These are phyloP conservation scores for Lucilia sericata DNA, from an alignment of 1,140 invertebrate species.

Conservation along the genomic window DNA sequence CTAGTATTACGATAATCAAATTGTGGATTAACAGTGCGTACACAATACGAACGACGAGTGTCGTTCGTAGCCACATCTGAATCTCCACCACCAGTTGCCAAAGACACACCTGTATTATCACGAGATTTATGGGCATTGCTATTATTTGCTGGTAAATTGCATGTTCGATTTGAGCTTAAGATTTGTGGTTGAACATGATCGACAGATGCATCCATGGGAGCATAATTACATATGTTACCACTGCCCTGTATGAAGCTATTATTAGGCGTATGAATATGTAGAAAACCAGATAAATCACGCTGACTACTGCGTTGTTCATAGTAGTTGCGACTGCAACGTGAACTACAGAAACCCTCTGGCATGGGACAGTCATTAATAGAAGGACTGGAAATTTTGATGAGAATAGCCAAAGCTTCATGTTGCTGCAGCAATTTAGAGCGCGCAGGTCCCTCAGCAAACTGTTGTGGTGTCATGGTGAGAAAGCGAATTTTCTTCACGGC, in stretches of 20 bases:
- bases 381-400: constrained; percentile 83
- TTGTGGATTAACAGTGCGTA: constrained; percentile 73
- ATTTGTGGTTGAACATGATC: constrained; percentile 32
- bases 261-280: constrained; percentile 40
- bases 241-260: constrained; percentile 1
- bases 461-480: constrained; percentile 79
- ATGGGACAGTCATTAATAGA: constrained; percentile 73
- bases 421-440: constrained; percentile 77
- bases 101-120: constrained; percentile 30
- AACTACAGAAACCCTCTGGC: constrained; percentile 76
- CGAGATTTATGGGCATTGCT: not conserved
- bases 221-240: constrained; percentile 36
- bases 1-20: constrained; percentile 78
- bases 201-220: constrained; percentile 35
- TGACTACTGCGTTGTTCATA: constrained; percentile 57
- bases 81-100: constrained; percentile 36
- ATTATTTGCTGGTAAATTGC: not conserved
- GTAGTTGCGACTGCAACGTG: constrained; percentile 62
- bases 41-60: constrained; percentile 75
- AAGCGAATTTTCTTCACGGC: constrained; percentile 80
- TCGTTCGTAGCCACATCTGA: constrained; percentile 57
- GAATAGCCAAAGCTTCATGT: constrained; percentile 82
- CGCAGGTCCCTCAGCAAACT: constrained; percentile 84
- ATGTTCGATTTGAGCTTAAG: constrained; percentile 23
- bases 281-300: constrained; percentile 56